Percentiles rank a stretch among this genome's conserved stretches.
phyloP scores from a whole-genome alignment of 2,888 invertebrate genomes.

The Notodonta ziczac region DNA sequence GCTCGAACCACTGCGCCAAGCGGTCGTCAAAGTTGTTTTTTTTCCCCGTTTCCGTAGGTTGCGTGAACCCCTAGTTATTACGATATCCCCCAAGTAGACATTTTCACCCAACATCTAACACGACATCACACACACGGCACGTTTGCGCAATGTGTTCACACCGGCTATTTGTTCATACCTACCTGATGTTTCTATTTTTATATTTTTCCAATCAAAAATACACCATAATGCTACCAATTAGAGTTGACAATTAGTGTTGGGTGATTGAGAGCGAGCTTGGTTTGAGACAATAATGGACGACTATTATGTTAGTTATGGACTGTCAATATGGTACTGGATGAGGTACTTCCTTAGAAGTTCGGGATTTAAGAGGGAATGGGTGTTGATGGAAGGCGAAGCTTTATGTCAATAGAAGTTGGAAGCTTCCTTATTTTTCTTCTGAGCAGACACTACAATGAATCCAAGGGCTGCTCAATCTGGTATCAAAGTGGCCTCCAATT shows the following conservation, averaged over 20 bases:
- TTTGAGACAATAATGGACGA: conserved; percentile 5
- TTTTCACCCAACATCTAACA: conserved; percentile 17
- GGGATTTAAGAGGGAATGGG: conserved; percentile 18
- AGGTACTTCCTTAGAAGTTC: conserved; percentile 8
- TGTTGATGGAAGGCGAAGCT: neutral
- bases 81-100: conserved; percentile 35
- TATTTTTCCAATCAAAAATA: neutral
- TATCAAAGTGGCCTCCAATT: too few relatives aligned
- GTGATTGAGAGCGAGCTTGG: neutral
- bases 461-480: too few relatives aligned
- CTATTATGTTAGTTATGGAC: conserved; percentile 8
- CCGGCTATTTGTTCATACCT: conserved; percentile 25
- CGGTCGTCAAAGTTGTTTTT: too few relatives aligned
- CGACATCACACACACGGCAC: conserved; percentile 22
- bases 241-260: conserved; percentile 4
- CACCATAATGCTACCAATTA: neutral
- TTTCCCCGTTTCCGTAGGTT: too few relatives aligned
- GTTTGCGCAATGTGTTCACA: conserved; percentile 38
- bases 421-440: neutral
- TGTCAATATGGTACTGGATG: conserved; percentile 17
- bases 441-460: neutral
- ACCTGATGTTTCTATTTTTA: conserved; percentile 16
- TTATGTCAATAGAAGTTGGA: conserved; percentile 4
- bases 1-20: too few relatives aligned
- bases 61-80: conserved; percentile 1